Percentiles rank a stretch among this genome's conserved stretches.
Conservation (phyloP, 2,113 vertebrate species). For the Corydoras sp. region DNA sequence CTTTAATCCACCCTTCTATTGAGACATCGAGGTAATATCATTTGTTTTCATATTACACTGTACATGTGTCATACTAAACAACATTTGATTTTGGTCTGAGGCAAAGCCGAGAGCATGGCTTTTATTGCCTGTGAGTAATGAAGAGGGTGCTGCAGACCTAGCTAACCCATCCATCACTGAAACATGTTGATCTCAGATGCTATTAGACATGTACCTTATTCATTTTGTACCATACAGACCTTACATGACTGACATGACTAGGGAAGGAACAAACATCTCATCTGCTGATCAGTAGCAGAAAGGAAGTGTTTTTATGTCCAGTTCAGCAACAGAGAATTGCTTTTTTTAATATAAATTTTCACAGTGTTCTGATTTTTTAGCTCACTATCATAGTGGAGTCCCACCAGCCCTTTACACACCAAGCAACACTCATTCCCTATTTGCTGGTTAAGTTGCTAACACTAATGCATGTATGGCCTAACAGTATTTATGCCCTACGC, state of each 20-base stretch:
- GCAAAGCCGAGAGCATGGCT: slow-evolving; percentile 20
- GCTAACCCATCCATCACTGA: slow-evolving; percentile 34
- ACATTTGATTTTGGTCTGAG: slow-evolving; percentile 27
- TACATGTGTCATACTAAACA: slow-evolving; percentile 13
- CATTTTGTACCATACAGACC: slow-evolving; percentile 5
- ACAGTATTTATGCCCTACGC: too few relatives aligned
- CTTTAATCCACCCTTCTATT: slow-evolving; percentile 10
- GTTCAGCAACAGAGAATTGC: neutral
- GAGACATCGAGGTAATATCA: slow-evolving; percentile 27
- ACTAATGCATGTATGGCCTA: too few relatives aligned
- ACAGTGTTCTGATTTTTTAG: too few relatives aligned
- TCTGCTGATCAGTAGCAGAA: neutral
- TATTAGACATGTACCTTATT: slow-evolving; percentile 29
- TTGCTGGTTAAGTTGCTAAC: too few relatives aligned
- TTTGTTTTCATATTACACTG: slow-evolving; percentile 29
- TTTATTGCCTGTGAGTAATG: slow-evolving; percentile 40
- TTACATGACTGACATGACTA: neutral
- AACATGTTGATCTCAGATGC: slow-evolving; percentile 7
- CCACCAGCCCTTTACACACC: too few relatives aligned
- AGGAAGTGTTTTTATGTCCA: neutral
- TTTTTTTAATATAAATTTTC: neutral
- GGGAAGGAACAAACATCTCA: neutral
- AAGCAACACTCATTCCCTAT: too few relatives aligned
- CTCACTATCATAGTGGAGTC: too few relatives aligned
- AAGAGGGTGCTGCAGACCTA: slow-evolving; percentile 20